These are phyloP conservation scores for Hippocampus kuda DNA, from an alignment of 2,797 vertebrate genomes.

Conservation along the genomic window DNA sequence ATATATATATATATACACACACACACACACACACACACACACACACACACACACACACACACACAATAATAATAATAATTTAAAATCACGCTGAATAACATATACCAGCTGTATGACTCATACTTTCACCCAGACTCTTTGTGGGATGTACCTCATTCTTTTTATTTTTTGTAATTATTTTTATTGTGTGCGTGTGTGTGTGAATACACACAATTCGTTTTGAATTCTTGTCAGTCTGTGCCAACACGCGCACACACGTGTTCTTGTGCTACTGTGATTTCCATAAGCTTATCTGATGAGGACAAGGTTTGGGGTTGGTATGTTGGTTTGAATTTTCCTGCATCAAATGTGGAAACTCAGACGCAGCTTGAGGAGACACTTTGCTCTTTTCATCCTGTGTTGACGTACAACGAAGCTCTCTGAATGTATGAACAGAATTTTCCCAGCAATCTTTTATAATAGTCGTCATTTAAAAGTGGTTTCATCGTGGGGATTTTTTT, in stretches of 20 bases:
- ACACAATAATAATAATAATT: not conserved
- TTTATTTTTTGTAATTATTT: constrained; percentile 25
- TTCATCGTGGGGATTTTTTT: not conserved
- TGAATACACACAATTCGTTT: constrained; percentile 32
- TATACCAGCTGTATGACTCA: constrained; percentile 52
- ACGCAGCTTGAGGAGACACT: constrained; percentile 26
- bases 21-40: not conserved
- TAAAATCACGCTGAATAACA: not conserved
- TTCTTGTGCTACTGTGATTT: constrained; percentile 56
- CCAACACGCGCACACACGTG: constrained; percentile 56
- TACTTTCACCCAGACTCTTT: constrained; percentile 48
- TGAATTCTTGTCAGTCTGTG: constrained; percentile 55
- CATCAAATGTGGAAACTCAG: constrained; percentile 34
- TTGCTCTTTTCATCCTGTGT: not conserved
- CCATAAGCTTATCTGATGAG: constrained; percentile 37
- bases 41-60: no score
- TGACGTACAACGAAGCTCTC: not conserved
- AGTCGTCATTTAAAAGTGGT: not conserved
- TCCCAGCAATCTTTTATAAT: constrained; percentile 1
- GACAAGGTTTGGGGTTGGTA: constrained; percentile 4
- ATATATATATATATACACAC: no score
- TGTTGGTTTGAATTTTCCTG: constrained; percentile 20
- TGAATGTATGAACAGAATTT: constrained; percentile 2
- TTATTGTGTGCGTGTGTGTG: constrained; percentile 33
- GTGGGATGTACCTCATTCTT: constrained; percentile 56